Conservation (phyloP, 2,888 invertebrate genomes). For the Megalurothrips usitatus region DNA sequence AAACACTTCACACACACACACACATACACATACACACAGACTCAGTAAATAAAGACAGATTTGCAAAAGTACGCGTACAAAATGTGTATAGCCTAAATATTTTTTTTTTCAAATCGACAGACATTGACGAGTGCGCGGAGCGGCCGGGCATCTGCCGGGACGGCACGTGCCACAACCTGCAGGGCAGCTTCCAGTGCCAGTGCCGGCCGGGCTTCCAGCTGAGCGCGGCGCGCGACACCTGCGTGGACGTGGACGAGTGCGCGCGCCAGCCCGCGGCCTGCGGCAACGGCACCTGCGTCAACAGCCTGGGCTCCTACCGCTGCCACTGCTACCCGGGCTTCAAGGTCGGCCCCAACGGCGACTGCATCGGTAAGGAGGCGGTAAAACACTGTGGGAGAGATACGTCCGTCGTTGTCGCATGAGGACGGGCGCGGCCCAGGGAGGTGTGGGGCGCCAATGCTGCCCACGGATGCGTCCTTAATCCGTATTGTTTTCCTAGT, state of each 20-base stretch:
- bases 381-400: too few relatives aligned
- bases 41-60: too few relatives aligned
- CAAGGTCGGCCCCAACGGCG: constrained; percentile 70
- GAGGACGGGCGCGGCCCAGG: too few relatives aligned
- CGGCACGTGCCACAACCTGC: constrained; percentile 71
- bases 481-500: too few relatives aligned
- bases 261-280: constrained; percentile 66
- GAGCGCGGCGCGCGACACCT: constrained; percentile 59
- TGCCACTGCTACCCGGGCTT: constrained; percentile 73
- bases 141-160: constrained; percentile 63
- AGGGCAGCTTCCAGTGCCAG: constrained; percentile 73
- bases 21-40: too few relatives aligned
- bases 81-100: too few relatives aligned
- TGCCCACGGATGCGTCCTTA: too few relatives aligned
- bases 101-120: constrained; percentile 41
- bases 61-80: too few relatives aligned
- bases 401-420: too few relatives aligned
- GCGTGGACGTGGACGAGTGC: constrained; percentile 71
- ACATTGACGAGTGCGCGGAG: constrained; percentile 72
- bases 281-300: constrained; percentile 71
- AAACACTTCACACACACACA: too few relatives aligned
- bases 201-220: constrained; percentile 70
- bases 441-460: too few relatives aligned
- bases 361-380: constrained; percentile 61
- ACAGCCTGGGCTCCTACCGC: constrained; percentile 63